phyloP scores from a whole-genome alignment of 2,797 vertebrate genomes.

The Anabas testudineus region DNA sequence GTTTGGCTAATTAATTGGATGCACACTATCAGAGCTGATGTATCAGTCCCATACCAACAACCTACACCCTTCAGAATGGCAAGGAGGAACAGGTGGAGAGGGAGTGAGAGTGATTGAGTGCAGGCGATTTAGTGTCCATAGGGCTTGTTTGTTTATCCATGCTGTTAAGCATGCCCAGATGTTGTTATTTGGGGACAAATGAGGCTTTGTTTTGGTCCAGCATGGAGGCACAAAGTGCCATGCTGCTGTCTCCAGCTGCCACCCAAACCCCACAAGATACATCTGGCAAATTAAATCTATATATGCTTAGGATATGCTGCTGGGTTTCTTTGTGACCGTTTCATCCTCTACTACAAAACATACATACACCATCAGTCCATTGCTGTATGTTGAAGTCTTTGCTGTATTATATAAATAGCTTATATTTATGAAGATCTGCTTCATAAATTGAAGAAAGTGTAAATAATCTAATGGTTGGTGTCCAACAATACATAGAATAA shows the following conservation, averaged over 20 bases:
- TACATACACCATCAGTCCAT: conserved; percentile 21
- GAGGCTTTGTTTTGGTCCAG: conserved; percentile 75
- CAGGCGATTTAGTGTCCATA: conserved; percentile 68
- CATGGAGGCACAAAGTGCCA: conserved; percentile 60
- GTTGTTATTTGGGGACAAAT: conserved; percentile 80
- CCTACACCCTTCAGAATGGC: conserved; percentile 63
- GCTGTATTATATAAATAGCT: conserved; percentile 28
- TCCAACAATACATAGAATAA: conserved; percentile 67
- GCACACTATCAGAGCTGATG: conserved; percentile 67
- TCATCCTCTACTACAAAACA: conserved; percentile 46
- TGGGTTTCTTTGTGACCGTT: conserved; percentile 48
- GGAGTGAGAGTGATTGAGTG: conserved; percentile 68
- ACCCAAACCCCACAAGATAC: conserved; percentile 71
- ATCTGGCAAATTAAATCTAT: conserved; percentile 49
- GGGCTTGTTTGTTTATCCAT: conserved; percentile 80
- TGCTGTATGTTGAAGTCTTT: conserved; percentile 40
- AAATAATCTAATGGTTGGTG: conserved; percentile 33
- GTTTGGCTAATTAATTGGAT: conserved; percentile 74
- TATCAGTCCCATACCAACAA: conserved; percentile 67
- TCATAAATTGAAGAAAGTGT: conserved; percentile 43
- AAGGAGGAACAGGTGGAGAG: conserved; percentile 55
- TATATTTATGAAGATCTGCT: conserved; percentile 30
- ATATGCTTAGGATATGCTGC: conserved; percentile 41
- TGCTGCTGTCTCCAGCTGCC: conserved; percentile 66
- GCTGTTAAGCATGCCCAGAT: conserved; percentile 80